These are phyloP conservation scores for Gastrophryne carolinensis DNA, from an alignment of 2,797 vertebrate genomes.

Conservation along the genomic window DNA sequence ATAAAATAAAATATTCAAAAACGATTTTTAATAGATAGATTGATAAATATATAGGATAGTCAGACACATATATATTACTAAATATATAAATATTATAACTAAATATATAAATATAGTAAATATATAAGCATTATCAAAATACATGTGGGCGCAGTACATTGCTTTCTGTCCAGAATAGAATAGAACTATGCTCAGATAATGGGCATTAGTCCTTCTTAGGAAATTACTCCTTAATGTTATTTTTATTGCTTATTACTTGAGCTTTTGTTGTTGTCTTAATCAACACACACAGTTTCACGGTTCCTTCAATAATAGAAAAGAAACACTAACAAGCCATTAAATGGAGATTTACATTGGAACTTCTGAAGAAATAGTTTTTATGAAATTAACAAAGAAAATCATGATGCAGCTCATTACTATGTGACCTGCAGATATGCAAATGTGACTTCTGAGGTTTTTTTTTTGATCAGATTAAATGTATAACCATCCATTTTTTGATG, in stretches of 20 bases:
- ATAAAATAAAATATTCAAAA: too few species aligned
- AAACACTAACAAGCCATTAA: constrained; percentile 4
- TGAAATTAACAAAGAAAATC: not conserved
- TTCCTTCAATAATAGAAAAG: not conserved
- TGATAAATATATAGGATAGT: too few species aligned
- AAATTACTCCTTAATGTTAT: not conserved
- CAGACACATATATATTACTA: too few species aligned
- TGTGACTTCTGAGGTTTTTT: not conserved
- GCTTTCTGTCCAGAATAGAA: not conserved
- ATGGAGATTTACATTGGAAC: not conserved
- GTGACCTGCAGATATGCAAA: not conserved
- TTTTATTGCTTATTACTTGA: constrained; percentile 1
- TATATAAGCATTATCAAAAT: too few species aligned
- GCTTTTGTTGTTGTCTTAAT: not conserved
- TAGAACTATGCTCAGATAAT: not conserved
- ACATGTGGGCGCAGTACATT: too few species aligned
- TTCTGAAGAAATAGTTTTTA: not conserved
- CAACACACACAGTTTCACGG: not conserved
- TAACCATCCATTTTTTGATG: not conserved
- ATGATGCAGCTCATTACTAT: not conserved
- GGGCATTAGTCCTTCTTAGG: not conserved
- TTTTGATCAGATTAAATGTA: not conserved
- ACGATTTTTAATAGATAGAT: too few species aligned
- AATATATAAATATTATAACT: too few species aligned
- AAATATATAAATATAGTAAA: too few species aligned